A percentile compares a stretch with the other conserved stretches of the same genome.
Conservation (phyloP, 1,140 invertebrate genomes). For the Contarinia nasturtii region DNA sequence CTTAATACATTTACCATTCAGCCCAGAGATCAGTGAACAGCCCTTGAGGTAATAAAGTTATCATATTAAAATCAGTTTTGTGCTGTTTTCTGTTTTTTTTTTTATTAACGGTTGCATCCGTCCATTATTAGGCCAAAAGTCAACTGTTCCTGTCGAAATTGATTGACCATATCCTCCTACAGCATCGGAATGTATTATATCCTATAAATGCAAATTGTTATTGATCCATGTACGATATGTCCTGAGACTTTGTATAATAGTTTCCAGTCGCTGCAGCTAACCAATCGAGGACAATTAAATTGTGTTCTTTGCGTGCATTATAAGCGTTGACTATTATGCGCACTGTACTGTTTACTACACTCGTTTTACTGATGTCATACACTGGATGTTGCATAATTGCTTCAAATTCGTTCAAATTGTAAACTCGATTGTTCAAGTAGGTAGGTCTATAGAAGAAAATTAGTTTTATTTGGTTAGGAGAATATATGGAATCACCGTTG, state of each 20-base stretch:
- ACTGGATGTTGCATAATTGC: constrained; percentile 20
- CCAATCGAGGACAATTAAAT: constrained; percentile 36
- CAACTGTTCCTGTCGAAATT: constrained; percentile 31
- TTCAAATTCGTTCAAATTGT: constrained; percentile 13
- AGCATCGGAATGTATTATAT: constrained; percentile 48
- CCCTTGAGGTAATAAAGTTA: too few relatives aligned
- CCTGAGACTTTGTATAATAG: constrained; percentile 20
- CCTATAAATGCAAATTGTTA: constrained; percentile 9
- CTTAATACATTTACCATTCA: too few relatives aligned
- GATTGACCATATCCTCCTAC: constrained; percentile 33
- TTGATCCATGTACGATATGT: too few relatives aligned
- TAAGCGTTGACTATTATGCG: constrained; percentile 28
- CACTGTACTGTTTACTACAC: constrained; percentile 34
- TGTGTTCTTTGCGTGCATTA: constrained; percentile 20
- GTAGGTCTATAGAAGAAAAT: too few relatives aligned
- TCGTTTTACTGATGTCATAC: constrained; percentile 28
- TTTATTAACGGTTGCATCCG: constrained; percentile 34
- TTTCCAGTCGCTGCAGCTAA: constrained; percentile 32
- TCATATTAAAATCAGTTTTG: too few relatives aligned
- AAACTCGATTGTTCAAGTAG: constrained; percentile 3
- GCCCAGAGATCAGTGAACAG: constrained; percentile 24
- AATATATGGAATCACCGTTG: too few relatives aligned
- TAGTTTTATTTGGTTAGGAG: too few relatives aligned
- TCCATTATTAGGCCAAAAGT: constrained; percentile 42
- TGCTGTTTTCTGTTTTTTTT: too few relatives aligned